phyloP scores from a whole-genome alignment of 2,113 vertebrate species.

The Passerina amoena region DNA sequence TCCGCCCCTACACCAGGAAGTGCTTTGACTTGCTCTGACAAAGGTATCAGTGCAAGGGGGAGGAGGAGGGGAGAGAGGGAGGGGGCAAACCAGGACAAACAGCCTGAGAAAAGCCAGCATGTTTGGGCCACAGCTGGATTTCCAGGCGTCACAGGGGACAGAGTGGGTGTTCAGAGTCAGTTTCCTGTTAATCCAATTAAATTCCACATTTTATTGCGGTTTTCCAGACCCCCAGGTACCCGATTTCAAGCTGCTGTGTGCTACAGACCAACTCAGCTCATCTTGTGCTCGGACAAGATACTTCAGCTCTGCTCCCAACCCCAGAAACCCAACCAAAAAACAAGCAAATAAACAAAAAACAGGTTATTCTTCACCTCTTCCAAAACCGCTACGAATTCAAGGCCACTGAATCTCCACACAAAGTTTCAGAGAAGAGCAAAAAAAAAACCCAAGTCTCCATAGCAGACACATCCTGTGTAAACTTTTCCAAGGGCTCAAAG shows the following conservation, averaged over 20 bases:
- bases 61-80: not conserved
- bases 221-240: not conserved
- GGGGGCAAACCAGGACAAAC: not conserved
- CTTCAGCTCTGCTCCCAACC: not conserved
- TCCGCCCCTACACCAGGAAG: not conserved
- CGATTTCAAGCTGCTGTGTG: not conserved
- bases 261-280: not conserved
- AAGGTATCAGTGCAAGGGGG: not conserved
- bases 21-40: not conserved
- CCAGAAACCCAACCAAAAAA: not conserved
- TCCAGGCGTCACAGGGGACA: not conserved
- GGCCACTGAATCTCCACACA: conserved; percentile 47
- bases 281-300: not conserved
- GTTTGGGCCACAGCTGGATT: not conserved
- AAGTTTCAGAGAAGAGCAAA: conserved; percentile 37
- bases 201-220: not conserved
- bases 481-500: not conserved
- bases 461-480: conserved; percentile 30
- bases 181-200: not conserved
- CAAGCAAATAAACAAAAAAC: not conserved
- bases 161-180: not conserved
- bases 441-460: conserved; percentile 9
- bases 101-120: not conserved
- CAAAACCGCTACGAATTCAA: conserved; percentile 45
- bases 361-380: conserved; percentile 56